Evolutionary conservation across 2,113 vertebrate genomes (phyloP), one percentile per base, ranked within the genome.

Genomic region (Xiphophorus hellerii): DNA sequence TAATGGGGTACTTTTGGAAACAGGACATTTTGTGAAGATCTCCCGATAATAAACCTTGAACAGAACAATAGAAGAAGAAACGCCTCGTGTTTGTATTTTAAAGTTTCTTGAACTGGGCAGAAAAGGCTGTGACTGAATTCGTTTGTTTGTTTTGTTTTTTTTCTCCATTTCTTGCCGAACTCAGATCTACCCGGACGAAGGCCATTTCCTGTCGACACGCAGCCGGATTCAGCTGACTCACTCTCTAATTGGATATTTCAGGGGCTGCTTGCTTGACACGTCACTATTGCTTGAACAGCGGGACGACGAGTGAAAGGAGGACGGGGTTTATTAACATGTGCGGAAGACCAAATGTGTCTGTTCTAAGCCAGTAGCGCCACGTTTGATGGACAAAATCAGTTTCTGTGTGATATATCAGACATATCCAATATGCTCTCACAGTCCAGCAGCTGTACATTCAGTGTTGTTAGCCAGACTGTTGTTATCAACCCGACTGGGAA

Each of bases 161-260:
- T 51, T 1, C 70, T 25, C 17, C 1, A 33, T 27, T 35, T 64
- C 29, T 25, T 15, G 58, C 25, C 82, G 62, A 60, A 77, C 30
- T 28, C 88, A 99, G 98, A 96, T 99, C 74, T 99, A 97, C 84
- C 97, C 98, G 1, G 98, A 99, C 84, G 97, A 99, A 93, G 97
- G 96, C 81, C 96, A 99, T 92, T 96, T 95, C 35, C 92, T 97
- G 86, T 96, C 96, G 0, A 93, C 93, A 82, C 96, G 94, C 84
- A 98, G 97, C 92, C 96, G 93, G 87, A 95, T 95, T 69, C 97
- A 99, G 83, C 94, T 97, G 84, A 96, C 96, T 88, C 95, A 95
- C 88, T 97, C 97, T 86, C 94, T 99, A 68, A 95, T 97, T 84
- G 95, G 95, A 74, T 98, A 98, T 92, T 98, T 98, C 89, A 94